Evolutionary conservation across 2,888 invertebrate genomes (phyloP).

Genomic region (Phalangium opilio): DNA sequence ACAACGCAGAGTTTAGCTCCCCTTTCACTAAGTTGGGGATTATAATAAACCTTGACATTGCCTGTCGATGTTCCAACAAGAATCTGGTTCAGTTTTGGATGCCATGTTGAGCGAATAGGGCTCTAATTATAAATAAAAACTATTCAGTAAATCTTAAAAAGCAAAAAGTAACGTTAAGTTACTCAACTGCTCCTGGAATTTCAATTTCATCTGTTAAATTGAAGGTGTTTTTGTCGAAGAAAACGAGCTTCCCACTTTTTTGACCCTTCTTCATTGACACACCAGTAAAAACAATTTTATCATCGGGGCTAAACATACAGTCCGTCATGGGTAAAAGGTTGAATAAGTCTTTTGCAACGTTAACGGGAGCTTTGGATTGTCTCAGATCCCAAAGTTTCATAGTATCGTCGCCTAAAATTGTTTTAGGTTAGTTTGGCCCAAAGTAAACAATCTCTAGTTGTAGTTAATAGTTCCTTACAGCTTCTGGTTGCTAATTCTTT

Average conservation of each 20-base stretch:
- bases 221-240: conserved; percentile 63
- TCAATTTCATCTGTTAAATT: conserved; percentile 54
- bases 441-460: background rate
- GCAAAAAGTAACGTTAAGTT: conserved; percentile 7
- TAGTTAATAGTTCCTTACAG: conserved; percentile 28
- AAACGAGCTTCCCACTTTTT: conserved; percentile 49
- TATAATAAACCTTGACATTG: conserved; percentile 74
- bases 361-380: conserved; percentile 58
- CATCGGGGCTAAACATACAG: conserved; percentile 75
- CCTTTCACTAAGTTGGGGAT: conserved; percentile 59
- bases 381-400: conserved; percentile 89
- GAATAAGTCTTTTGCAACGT: conserved; percentile 50
- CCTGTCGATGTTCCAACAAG: conserved; percentile 87
- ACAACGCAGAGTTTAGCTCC: conserved; percentile 82
- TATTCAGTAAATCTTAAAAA: too few relatives aligned
- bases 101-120: conserved; percentile 69
- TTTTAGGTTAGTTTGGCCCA: background rate
- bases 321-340: conserved; percentile 57
- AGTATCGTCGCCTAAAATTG: conserved; percentile 61
- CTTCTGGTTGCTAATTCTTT: conserved; percentile 59
- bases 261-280: conserved; percentile 55
- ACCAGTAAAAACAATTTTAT: conserved; percentile 72
- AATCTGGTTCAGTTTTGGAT: conserved; percentile 93
- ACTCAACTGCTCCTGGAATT: conserved; percentile 48
- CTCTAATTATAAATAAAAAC: background rate